Evolutionary conservation across 2,113 vertebrate genomes (phyloP).

Genomic region (Haliaeetus leucogaster): DNA sequence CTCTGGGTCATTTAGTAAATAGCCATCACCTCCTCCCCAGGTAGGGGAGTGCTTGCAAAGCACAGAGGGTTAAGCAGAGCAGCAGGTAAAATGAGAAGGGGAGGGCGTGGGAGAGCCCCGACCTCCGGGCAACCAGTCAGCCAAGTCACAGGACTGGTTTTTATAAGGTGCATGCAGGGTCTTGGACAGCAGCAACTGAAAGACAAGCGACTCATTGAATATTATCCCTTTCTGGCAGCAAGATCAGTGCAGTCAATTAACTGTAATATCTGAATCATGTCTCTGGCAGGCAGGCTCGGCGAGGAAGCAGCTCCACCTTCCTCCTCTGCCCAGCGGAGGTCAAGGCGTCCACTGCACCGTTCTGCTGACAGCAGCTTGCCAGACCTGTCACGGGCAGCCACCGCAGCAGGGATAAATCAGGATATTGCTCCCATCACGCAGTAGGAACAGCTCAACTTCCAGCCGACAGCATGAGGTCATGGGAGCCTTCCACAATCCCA

Average conservation of each 20-base stretch:
- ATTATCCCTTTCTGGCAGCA: conserved; percentile 41
- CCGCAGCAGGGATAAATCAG: not conserved
- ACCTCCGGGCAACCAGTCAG: not conserved
- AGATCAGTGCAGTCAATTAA: conserved; percentile 18
- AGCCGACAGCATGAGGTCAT: not conserved
- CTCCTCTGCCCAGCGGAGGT: conserved; percentile 12
- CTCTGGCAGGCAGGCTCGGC: not conserved
- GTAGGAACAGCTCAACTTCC: not conserved
- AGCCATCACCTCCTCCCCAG: not conserved
- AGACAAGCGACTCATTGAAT: not conserved
- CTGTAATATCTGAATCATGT: conserved; percentile 45
- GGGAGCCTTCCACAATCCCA: not conserved
- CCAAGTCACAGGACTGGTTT: not conserved
- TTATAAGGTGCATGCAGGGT: not conserved
- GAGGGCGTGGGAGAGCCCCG: not conserved
- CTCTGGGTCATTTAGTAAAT: not conserved
- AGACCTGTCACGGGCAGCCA: not conserved
- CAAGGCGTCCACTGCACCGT: not conserved
- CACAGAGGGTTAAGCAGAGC: not conserved
- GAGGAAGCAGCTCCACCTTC: conserved; percentile 57
- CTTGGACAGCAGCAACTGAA: not conserved
- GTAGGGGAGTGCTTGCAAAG: not conserved
- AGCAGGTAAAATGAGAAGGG: not conserved
- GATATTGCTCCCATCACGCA: not conserved
- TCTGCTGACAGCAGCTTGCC: not conserved